Evolutionary conservation across 2,113 vertebrate species (phyloP).

Genomic region (Takifugu flavidus): DNA sequence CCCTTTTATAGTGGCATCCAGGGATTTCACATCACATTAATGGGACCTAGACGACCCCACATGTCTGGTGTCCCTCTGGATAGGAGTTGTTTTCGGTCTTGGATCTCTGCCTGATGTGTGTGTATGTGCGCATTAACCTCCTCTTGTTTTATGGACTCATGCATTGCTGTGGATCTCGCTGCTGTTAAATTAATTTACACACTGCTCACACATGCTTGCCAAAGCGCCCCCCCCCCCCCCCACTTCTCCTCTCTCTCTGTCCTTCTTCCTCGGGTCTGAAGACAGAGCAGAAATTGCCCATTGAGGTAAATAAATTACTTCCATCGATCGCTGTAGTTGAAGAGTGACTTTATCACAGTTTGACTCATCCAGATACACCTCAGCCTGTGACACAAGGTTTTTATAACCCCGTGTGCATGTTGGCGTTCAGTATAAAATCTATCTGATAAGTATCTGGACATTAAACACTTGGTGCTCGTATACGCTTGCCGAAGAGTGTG

Average conservation of each 20-base stretch:
- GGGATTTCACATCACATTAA: conserved; percentile 63
- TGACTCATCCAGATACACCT: conserved; percentile 75
- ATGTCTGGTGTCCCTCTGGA: conserved; percentile 48
- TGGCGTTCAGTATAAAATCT: conserved; percentile 56
- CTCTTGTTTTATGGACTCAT: conserved; percentile 76
- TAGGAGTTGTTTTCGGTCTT: conserved; percentile 64
- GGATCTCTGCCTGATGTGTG: conserved; percentile 65
- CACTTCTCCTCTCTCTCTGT: conserved; percentile 18
- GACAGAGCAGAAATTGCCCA: conserved; percentile 72
- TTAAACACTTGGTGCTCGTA: conserved; percentile 55
- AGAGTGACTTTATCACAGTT: conserved; percentile 78
- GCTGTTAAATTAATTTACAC: conserved; percentile 76
- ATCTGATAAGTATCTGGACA: conserved; percentile 62
- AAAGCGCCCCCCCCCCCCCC: conserved; percentile 41
- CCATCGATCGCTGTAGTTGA: conserved; percentile 77
- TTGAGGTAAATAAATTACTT: conserved; percentile 81
- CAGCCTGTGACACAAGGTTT: conserved; percentile 62
- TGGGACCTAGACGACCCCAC: conserved; percentile 64
- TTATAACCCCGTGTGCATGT: conserved; percentile 40
- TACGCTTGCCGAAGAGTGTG: conserved; percentile 13
- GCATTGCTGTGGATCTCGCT: conserved; percentile 67
- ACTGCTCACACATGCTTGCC: conserved; percentile 66
- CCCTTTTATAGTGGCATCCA: conserved; percentile 57
- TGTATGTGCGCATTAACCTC: conserved; percentile 71
- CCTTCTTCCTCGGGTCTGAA: conserved; percentile 42